phyloP scores from a whole-genome alignment of 2,797 vertebrate genomes.

The Scolopax rusticola region DNA sequence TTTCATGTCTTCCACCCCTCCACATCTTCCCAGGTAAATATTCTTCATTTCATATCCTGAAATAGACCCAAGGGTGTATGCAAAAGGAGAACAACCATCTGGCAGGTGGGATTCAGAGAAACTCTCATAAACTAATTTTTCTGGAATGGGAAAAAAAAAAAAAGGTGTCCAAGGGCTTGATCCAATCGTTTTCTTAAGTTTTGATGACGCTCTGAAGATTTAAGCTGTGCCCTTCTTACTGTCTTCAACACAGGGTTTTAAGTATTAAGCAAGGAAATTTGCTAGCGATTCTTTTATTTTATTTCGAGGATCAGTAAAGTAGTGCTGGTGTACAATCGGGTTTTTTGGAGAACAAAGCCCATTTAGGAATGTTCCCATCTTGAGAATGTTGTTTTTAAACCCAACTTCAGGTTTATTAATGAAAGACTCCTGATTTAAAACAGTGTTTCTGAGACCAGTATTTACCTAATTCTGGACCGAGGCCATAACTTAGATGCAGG shows the following conservation, averaged over 20 bases:
- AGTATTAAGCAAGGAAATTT: background rate
- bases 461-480: rapidly evolving
- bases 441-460: background rate
- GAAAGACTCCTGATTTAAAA: background rate
- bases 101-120: background rate
- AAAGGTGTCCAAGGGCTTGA: background rate
- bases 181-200: background rate
- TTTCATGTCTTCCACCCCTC: background rate
- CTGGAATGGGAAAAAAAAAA: background rate
- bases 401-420: background rate
- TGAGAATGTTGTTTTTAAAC: background rate
- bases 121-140: background rate
- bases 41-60: background rate
- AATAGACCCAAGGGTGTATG: background rate
- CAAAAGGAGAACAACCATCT: background rate
- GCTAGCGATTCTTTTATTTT: background rate
- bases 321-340: background rate
- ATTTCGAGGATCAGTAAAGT: background rate
- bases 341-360: background rate
- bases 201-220: background rate
- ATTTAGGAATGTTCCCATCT: background rate
- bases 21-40: background rate
- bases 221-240: background rate
- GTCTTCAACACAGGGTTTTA: background rate
- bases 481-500: background rate